Conservation (phyloP, 2,113 vertebrate species). For the Lipophrys pholis region DNA sequence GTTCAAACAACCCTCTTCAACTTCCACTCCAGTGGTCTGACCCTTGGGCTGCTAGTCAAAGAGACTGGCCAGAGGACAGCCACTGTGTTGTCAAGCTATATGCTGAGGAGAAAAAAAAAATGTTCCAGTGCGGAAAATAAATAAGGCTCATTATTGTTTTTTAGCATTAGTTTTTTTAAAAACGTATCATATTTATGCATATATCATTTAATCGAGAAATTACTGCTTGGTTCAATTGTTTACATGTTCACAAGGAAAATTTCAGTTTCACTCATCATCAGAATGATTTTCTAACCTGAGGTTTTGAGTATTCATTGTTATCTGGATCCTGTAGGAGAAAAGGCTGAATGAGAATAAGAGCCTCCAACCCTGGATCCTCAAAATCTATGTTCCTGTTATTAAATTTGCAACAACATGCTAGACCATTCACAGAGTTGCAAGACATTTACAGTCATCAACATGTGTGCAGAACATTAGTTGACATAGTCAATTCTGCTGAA, state of each 20-base stretch:
- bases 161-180: not conserved
- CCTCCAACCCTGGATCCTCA: not conserved
- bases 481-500: no score
- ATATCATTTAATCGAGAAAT: no score
- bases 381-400: not conserved
- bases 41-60: constrained; percentile 86
- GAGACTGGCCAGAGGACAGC: constrained; percentile 82
- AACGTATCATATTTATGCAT: no score
- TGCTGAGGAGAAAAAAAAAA: not conserved
- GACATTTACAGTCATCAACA: not conserved
- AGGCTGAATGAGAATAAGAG: not conserved
- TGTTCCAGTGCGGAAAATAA: not conserved
- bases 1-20: constrained; percentile 87
- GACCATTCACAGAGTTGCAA: not conserved
- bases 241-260: no score
- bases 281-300: not conserved
- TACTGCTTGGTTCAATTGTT: no score
- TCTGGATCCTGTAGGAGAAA: not conserved
- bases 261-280: not conserved
- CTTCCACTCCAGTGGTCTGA: constrained; percentile 88
- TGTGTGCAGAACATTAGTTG: not conserved
- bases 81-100: constrained; percentile 65
- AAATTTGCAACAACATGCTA: not conserved
- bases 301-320: not conserved
- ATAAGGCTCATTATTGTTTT: not conserved